Evolutionary conservation across 2,888 invertebrate species (phyloP).

Genomic region (Aspidiotus rigidus): DNA sequence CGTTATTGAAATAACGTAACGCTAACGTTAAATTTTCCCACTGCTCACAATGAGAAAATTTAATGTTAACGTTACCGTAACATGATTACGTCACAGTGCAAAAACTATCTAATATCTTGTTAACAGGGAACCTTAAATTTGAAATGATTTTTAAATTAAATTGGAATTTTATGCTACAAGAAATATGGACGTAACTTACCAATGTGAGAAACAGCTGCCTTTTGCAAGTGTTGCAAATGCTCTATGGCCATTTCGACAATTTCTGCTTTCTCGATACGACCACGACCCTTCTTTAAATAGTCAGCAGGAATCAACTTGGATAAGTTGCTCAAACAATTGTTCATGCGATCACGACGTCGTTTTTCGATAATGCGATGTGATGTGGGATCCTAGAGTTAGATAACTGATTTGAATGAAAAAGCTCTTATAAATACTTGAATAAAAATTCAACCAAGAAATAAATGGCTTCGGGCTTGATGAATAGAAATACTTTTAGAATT

Average conservation of each 20-base stretch:
- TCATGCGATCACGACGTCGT: slow-evolving; percentile 89
- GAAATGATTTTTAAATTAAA: slow-evolving; percentile 1
- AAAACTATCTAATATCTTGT: too few species aligned
- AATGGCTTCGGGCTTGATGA: too few species aligned
- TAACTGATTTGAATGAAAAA: not conserved
- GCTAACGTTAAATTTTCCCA: too few species aligned
- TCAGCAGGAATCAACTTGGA: slow-evolving; percentile 86
- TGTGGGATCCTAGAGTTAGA: slow-evolving; percentile 76
- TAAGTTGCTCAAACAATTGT: slow-evolving; percentile 88
- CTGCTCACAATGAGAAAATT: too few species aligned
- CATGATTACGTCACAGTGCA: too few species aligned
- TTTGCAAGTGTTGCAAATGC: slow-evolving; percentile 79
- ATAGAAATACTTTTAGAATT: too few species aligned
- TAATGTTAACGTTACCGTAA: too few species aligned
- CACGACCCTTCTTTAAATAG: slow-evolving; percentile 88
- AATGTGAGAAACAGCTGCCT: not conserved
- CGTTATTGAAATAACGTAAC: too few species aligned
- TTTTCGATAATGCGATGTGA: slow-evolving; percentile 98
- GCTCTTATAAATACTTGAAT: too few species aligned
- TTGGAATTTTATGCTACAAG: too few species aligned
- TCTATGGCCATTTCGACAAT: slow-evolving; percentile 97
- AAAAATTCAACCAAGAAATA: too few species aligned
- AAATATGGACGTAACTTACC: not conserved
- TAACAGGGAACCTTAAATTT: too few species aligned
- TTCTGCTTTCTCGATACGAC: slow-evolving; percentile 93